Percentiles rank a stretch among this genome's conserved stretches.
phyloP scores from a whole-genome alignment of 1,140 invertebrate species.

The Galleria mellonella region DNA sequence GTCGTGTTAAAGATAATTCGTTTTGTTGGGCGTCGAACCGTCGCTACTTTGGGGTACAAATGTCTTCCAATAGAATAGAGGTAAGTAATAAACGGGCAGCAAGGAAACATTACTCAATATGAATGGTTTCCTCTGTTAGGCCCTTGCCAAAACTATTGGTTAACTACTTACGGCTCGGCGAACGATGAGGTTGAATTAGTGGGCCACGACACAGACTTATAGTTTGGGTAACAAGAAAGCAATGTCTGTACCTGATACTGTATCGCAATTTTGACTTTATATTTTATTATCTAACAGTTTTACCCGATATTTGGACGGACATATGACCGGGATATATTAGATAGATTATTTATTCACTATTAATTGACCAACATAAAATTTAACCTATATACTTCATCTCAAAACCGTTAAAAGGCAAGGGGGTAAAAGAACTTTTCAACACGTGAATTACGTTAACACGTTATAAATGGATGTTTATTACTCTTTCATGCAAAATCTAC shows the following conservation, averaged over 20 bases:
- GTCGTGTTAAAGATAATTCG: background rate
- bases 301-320: too few species aligned
- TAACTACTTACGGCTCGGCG: slow-evolving; percentile 14
- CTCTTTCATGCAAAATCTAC: too few species aligned
- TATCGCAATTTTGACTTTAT: background rate
- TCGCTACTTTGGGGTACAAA: slow-evolving; percentile 6
- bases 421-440: too few species aligned
- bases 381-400: too few species aligned
- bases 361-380: too few species aligned
- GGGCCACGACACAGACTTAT: background rate
- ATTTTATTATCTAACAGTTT: too few species aligned
- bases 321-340: too few species aligned
- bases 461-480: too few species aligned
- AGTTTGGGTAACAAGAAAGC: background rate
- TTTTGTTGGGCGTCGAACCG: slow-evolving; percentile 7
- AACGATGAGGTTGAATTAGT: too few species aligned
- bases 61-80: slow-evolving; percentile 14
- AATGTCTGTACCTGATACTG: background rate
- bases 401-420: too few species aligned
- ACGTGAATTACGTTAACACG: too few species aligned
- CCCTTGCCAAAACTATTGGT: slow-evolving; percentile 34
- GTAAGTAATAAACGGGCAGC: slow-evolving; percentile 31
- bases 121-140: slow-evolving; percentile 36
- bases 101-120: slow-evolving; percentile 41
- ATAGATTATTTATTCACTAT: too few species aligned